Conservation (phyloP, 2,888 invertebrate genomes). For the Acanthosoma haemorrhoidale region DNA sequence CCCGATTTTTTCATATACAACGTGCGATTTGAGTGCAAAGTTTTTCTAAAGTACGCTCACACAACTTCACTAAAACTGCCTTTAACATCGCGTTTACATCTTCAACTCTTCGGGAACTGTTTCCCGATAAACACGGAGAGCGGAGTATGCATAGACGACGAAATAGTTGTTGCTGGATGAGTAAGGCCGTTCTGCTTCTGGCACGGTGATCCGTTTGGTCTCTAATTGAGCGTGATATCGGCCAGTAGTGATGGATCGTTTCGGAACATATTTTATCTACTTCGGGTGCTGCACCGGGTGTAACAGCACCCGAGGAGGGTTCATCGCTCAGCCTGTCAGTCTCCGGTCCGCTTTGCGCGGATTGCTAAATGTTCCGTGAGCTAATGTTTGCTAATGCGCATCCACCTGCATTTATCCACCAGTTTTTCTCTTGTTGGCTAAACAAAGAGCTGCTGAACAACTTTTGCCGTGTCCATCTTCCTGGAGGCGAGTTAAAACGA, state of each 20-base stretch:
- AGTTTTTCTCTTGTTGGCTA: not conserved
- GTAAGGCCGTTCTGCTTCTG: not conserved
- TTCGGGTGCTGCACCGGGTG: not conserved
- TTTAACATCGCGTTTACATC: no score
- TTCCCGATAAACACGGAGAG: no score
- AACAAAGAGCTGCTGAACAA: no score
- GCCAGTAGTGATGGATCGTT: not conserved
- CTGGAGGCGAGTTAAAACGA: no score
- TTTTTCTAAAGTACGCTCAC: no score
- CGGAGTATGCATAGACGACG: no score
- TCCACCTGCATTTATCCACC: not conserved
- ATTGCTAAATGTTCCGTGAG: conserved; percentile 3
- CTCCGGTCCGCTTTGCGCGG: not conserved
- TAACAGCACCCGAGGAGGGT: not conserved
- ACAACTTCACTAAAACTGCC: no score
- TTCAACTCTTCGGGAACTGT: no score
- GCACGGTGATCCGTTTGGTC: not conserved
- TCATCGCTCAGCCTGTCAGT: conserved; percentile 8
- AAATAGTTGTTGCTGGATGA: not conserved
- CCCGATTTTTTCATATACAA: no score
- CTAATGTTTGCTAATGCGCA: conserved; percentile 3
- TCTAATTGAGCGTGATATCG: not conserved
- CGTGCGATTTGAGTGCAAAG: no score
- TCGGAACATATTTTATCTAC: not conserved
- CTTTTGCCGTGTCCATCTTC: no score